phyloP scores from a whole-genome alignment of 2,113 vertebrate genomes.

The Sorex araneus region DNA sequence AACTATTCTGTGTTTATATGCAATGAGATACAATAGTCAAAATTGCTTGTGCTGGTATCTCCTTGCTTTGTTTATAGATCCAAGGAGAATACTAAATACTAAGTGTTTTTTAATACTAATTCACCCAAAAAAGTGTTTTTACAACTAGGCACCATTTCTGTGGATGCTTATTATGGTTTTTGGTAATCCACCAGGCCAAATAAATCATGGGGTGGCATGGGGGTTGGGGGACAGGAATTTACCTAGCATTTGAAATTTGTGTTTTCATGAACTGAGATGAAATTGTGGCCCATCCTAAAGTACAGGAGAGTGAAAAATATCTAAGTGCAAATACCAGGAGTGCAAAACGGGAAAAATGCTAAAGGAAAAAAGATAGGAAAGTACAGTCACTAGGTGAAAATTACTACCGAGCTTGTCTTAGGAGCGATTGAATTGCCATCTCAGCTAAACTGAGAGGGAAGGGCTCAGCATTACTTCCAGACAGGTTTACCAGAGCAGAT shows the following conservation, averaged over 20 bases:
- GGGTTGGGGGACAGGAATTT: background rate
- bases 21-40: constrained; percentile 50
- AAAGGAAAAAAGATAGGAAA: background rate
- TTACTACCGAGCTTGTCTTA: background rate
- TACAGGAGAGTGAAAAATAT: background rate
- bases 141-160: background rate
- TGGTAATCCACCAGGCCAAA: background rate
- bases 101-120: too few relatives aligned
- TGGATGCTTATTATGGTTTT: background rate
- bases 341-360: background rate
- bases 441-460: background rate
- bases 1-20: constrained; percentile 26
- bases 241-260: constrained; percentile 2
- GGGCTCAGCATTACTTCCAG: background rate
- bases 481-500: background rate
- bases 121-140: constrained; percentile 31
- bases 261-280: too few relatives aligned
- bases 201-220: background rate
- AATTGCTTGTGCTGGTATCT: constrained; percentile 44
- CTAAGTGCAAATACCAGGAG: background rate
- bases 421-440: background rate
- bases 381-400: background rate
- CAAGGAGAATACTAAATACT: constrained; percentile 52
- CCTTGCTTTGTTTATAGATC: constrained; percentile 51
- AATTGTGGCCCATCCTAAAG: background rate